Evolutionary conservation across 1,140 invertebrate genomes (phyloP), one percentile per base, ranked within the genome.

Genomic region (Nephila pilipes): DNA sequence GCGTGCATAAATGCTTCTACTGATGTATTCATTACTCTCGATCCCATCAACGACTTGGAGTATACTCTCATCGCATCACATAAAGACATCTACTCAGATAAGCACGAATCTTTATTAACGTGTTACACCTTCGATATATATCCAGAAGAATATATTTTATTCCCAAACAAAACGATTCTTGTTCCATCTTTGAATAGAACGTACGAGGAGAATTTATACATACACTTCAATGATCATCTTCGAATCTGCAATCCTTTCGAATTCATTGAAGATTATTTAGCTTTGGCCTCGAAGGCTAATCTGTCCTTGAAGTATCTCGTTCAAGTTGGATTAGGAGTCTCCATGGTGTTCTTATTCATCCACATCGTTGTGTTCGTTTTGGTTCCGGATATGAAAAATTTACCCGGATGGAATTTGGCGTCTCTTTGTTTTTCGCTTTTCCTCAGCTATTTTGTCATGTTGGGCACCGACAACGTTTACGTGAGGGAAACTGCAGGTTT

Each of bases 351-450:
- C 93, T 94, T 96, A 0, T 58, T 95, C n/a, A 85, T 96, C 5
- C 96, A 96, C 94, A 93, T 96, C 0, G 93, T 95, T 16, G 95
- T 95, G 0, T 96, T 96, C 87, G 63, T 94, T 4, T 58, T 96
- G 0, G 95, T 96, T 14, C 94, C 96, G 0, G 96, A 96, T 46
- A 94, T 96, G 38, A 94, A 95, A 60, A 96, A 96, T 94, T 94
- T 96, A n/a, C 96, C 96, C 6, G 96, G 96, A 54, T 93, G 57
- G 29, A 96, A 96, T 94, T 94, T 96, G 60, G 96, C 96, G 1
- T 96, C 95, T 0, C 94, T 96, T 12, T 94, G 16, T 94, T 95
- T 32, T 96, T 96, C 94, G 95, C 96, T 87, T 94, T 95, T n/a
- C 95, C 95, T 54, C 14, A 96, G 96, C 10, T 96, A 96, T 94